A percentile compares a stretch with the other conserved stretches of the same genome.
phyloP scores from a whole-genome alignment of 2,888 invertebrate species.

The Dicyrtomina minuta region DNA sequence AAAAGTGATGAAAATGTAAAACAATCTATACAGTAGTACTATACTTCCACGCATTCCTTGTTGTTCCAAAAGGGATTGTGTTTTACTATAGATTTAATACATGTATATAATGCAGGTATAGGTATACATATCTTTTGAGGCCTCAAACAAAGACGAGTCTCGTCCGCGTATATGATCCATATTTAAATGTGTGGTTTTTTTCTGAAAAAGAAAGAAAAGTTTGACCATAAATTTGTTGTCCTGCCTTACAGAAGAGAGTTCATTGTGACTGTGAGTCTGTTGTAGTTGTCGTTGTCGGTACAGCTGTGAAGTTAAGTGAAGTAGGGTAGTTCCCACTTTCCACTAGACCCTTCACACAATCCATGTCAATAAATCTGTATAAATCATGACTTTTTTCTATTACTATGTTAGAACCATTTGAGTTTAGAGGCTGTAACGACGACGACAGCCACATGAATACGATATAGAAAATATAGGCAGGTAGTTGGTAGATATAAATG shows the following conservation, averaged over 20 bases:
- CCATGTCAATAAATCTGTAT: slow-evolving; percentile 33
- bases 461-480: too few species aligned
- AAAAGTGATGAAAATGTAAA: too few species aligned
- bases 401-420: slow-evolving; percentile 2
- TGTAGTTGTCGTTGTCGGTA: slow-evolving; percentile 5
- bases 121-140: too few species aligned
- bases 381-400: slow-evolving; percentile 34
- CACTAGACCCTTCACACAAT: slow-evolving; percentile 18
- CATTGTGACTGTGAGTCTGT: slow-evolving; percentile 15
- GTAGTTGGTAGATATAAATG: too few species aligned
- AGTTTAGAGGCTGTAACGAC: background rate
- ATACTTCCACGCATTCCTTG: too few species aligned
- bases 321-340: slow-evolving; percentile 1
- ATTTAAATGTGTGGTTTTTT: slow-evolving; percentile 13
- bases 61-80: too few species aligned
- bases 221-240: slow-evolving; percentile 38
- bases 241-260: slow-evolving; percentile 7
- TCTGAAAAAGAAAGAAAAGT: background rate
- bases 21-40: too few species aligned
- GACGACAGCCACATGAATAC: background rate
- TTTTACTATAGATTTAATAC: too few species aligned
- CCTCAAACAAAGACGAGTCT: too few species aligned
- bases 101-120: too few species aligned
- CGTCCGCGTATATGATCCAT: too few species aligned
- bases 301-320: slow-evolving; percentile 41